Evolutionary conservation across 2,888 invertebrate species (phyloP).

Genomic region (Luperina nickerlii): DNA sequence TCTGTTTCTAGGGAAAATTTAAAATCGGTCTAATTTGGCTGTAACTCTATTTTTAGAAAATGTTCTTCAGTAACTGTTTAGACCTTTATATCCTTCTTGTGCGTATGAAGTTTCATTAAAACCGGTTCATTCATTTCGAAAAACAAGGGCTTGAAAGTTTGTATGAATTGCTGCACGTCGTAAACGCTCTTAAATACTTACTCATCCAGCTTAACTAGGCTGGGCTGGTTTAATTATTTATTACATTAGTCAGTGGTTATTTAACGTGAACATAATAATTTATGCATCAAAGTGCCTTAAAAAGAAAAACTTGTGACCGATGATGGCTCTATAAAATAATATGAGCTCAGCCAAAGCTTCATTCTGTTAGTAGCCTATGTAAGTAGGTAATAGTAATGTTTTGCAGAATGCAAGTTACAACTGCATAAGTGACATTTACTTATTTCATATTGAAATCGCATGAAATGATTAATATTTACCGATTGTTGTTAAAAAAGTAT

Average conservation of each 20-base stretch:
- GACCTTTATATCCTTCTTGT: too few species aligned
- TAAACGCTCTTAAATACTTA: background rate
- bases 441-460: background rate
- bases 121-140: too few species aligned
- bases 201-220: background rate
- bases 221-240: background rate
- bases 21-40: too few species aligned
- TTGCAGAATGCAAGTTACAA: background rate
- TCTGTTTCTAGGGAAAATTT: too few species aligned
- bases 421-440: background rate
- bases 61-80: too few species aligned
- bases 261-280: background rate
- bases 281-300: conserved; percentile 7
- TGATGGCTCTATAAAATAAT: background rate
- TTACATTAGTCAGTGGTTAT: background rate
- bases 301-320: background rate
- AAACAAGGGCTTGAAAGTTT: too few species aligned
- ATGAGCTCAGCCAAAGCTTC: background rate
- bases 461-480: background rate
- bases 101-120: too few species aligned
- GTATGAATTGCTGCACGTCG: too few species aligned
- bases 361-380: background rate
- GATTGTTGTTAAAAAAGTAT: background rate
- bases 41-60: too few species aligned
- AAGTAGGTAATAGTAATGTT: background rate